Evolutionary conservation across 2,113 vertebrate species (phyloP).

Genomic region (Bos taurus): DNA sequence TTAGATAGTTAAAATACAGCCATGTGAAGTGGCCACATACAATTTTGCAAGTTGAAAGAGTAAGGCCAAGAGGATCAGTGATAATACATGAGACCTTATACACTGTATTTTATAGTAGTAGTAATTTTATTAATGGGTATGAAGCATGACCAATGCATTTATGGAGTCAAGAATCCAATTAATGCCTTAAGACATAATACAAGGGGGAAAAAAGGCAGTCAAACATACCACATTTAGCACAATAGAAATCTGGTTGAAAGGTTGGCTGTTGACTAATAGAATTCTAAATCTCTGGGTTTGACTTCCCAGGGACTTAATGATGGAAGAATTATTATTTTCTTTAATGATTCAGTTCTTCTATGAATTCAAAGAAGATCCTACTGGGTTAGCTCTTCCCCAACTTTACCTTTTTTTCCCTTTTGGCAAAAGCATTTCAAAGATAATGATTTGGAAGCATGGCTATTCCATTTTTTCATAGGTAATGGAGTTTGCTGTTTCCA

Average conservation of each 20-base stretch:
- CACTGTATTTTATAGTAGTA: neutral
- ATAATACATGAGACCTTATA: neutral
- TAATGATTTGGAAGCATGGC: neutral
- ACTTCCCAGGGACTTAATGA: neutral
- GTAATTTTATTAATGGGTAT: neutral
- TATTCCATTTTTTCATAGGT: fast-evolving
- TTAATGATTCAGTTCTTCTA: neutral
- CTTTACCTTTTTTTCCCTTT: neutral
- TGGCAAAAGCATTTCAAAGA: neutral
- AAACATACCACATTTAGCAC: neutral
- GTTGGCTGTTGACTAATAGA: neutral
- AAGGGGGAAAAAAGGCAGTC: neutral
- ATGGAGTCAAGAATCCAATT: neutral
- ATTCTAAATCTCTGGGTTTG: neutral
- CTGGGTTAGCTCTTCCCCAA: neutral
- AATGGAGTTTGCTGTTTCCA: neutral
- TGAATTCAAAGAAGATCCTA: neutral
- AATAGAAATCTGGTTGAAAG: neutral
- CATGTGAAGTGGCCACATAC: neutral
- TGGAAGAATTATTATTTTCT: neutral
- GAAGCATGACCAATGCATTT: neutral
- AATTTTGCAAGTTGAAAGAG: neutral
- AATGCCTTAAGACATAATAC: neutral
- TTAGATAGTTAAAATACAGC: neutral
- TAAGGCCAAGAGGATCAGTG: neutral